phyloP scores from a whole-genome alignment of 1,140 invertebrate species.

The Limonius californicus region DNA sequence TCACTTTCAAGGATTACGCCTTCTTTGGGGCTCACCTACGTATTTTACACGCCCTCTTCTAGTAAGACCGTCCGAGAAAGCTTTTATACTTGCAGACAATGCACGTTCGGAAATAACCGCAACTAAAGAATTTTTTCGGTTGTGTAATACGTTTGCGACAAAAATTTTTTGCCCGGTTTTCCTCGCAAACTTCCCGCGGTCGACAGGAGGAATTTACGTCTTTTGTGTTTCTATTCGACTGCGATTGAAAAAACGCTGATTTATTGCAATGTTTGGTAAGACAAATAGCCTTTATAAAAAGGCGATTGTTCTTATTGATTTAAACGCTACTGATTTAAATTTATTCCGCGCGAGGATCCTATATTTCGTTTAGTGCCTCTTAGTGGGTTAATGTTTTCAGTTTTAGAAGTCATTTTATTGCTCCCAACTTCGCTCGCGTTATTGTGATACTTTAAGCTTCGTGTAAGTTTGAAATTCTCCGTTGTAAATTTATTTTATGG shows the following conservation, averaged over 20 bases:
- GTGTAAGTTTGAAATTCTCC: neutral
- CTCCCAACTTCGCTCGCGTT: too few species aligned
- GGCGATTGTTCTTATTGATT: slow-evolving; percentile 11
- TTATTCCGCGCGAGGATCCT: neutral
- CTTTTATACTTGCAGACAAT: neutral
- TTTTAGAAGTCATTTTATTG: too few species aligned
- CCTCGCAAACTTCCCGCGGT: neutral
- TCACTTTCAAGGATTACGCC: slow-evolving; percentile 26
- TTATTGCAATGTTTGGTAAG: neutral
- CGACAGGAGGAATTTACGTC: neutral
- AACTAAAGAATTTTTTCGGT: neutral
- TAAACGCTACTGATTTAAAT: slow-evolving; percentile 4
- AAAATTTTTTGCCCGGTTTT: neutral
- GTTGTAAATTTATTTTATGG: slow-evolving; percentile 3
- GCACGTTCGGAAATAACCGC: neutral
- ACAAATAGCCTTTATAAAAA: slow-evolving; percentile 10
- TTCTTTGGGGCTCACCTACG: slow-evolving; percentile 21
- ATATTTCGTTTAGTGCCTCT: neutral
- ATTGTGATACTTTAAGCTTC: too few species aligned
- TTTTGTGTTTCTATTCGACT: neutral
- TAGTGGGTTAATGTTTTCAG: neutral
- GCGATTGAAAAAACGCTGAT: slow-evolving; percentile 9
- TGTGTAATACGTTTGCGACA: too few species aligned
- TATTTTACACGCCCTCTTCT: slow-evolving; percentile 10
- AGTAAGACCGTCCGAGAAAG: neutral